phyloP scores from a whole-genome alignment of 64 coral and sea anemone genomes.

The Astreopora myriophthalma region DNA sequence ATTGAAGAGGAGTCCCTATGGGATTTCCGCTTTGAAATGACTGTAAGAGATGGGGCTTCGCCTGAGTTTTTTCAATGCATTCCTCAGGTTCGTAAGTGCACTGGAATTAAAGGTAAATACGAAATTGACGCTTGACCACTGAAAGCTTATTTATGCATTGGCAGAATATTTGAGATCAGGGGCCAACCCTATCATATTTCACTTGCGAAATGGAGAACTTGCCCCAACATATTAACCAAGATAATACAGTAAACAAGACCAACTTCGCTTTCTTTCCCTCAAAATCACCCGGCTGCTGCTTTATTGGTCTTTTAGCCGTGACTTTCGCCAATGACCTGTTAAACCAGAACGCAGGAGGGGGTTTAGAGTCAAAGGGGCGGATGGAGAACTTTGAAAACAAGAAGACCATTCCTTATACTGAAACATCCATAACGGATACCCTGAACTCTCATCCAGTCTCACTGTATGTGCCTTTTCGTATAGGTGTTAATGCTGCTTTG shows the following conservation, averaged over 20 bases:
- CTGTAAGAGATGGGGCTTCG: background rate
- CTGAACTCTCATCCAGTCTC: too few relatives aligned
- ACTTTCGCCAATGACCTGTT: too few relatives aligned
- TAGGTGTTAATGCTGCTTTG: background rate
- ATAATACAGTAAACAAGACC: background rate
- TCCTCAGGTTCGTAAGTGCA: constrained; percentile 14
- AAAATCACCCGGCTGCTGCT: background rate
- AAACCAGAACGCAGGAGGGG: too few relatives aligned
- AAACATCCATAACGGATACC: too few relatives aligned
- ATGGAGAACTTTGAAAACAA: too few relatives aligned
- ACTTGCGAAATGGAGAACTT: background rate
- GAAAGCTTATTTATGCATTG: too few relatives aligned
- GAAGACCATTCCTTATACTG: too few relatives aligned
- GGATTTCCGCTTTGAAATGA: constrained; percentile 1
- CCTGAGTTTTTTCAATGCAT: background rate
- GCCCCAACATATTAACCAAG: background rate
- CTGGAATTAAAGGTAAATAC: background rate
- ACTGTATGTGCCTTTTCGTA: too few relatives aligned
- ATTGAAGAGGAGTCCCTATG: background rate
- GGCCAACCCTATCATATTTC: background rate
- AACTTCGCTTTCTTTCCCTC: background rate
- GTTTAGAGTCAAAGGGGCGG: too few relatives aligned
- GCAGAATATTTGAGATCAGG: background rate
- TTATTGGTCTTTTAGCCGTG: too few relatives aligned
- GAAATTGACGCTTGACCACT: background rate